phyloP scores from a whole-genome alignment of 1,140 invertebrate genomes.

The Wasmannia auropunctata region DNA sequence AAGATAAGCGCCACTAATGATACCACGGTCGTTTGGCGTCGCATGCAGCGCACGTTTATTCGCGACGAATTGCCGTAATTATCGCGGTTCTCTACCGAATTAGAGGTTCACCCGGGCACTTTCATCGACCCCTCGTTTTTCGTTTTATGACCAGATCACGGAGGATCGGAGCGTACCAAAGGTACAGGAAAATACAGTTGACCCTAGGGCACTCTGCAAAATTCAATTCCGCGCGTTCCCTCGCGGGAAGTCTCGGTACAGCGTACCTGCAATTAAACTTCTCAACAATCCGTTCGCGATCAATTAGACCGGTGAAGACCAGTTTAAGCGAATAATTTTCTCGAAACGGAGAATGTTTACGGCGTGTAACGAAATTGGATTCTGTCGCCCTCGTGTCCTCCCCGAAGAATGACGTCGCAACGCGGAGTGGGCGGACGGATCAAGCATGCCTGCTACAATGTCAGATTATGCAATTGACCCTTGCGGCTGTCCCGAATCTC shows the following conservation, averaged over 20 bases:
- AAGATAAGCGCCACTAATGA: slow-evolving; percentile 39
- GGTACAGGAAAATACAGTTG: slow-evolving; percentile 20
- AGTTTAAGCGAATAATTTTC: slow-evolving; percentile 53
- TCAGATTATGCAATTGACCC: slow-evolving; percentile 59
- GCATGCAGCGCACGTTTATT: slow-evolving; percentile 63
- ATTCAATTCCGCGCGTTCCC: slow-evolving; percentile 43
- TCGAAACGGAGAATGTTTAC: slow-evolving; percentile 20
- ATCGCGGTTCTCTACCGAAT: slow-evolving; percentile 58
- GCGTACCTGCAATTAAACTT: slow-evolving; percentile 50
- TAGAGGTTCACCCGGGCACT: slow-evolving; percentile 17
- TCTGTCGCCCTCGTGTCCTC: neutral
- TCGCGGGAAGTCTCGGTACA: neutral
- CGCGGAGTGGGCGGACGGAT: neutral
- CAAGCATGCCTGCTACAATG: neutral
- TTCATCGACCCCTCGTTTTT: neutral
- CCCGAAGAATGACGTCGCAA: neutral
- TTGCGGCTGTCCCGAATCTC: slow-evolving; percentile 43
- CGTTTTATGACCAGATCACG: neutral
- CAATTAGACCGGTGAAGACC: slow-evolving; percentile 41
- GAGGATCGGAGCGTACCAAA: neutral
- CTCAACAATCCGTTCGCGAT: slow-evolving; percentile 51
- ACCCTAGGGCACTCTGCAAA: slow-evolving; percentile 8
- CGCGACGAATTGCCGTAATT: slow-evolving; percentile 65
- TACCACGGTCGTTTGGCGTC: slow-evolving; percentile 14
- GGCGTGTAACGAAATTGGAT: slow-evolving; percentile 28